Base-by-base conservation (phyloP, 2,797 vertebrate species). In the Tapirus indicus region DNA sequence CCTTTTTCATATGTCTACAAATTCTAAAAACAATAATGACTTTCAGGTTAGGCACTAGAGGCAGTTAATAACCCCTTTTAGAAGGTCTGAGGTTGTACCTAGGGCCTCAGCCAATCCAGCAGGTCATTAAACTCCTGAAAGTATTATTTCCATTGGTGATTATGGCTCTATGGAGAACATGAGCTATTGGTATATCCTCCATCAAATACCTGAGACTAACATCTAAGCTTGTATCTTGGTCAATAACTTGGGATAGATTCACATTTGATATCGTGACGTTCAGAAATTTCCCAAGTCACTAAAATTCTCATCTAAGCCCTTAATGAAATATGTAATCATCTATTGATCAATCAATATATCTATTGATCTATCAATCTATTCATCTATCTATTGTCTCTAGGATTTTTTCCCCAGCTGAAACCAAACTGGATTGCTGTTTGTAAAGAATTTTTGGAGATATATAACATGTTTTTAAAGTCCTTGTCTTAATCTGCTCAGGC, bases 11-110 rank as follows among this genome's bases (percentile, higher is more conserved):
- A 56, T 64, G 16, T 91, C 60, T 90, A 91, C 80, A 97, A 66
- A 56, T 80, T 47, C n/a, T 74, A 44, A 92, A 88, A 95, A 38
- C n/a, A 92, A 95, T 85, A 52, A 72, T 92, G 25, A 64, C 80
- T 93, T 84, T 74, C 25, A 94, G 5, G 20, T 79, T 88, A 94
- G 69, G 6, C 4, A 79, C 7, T 8, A 54, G 0, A 29, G 10
- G 52, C 21, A 74, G 8, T 79, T 85, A 94, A 87, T 68, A 88
- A 62, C 10, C 62, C 16, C 18, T 83, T 84, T 72, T 56, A 47
- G 95, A 87, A 91, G 32, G 6, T 74, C 14, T 94, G 62, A 71
- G 35, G 18, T 66, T 80, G 1, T 78, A 80, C 52, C 49, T 92
- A 88, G 75, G 54, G 29, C 56, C n/a, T 94, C 35, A 38, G 29